Percentiles rank a stretch among this genome's conserved stretches.
phyloP scores from a whole-genome alignment of 2,888 invertebrate species.

The Stenotaenia linearis region DNA sequence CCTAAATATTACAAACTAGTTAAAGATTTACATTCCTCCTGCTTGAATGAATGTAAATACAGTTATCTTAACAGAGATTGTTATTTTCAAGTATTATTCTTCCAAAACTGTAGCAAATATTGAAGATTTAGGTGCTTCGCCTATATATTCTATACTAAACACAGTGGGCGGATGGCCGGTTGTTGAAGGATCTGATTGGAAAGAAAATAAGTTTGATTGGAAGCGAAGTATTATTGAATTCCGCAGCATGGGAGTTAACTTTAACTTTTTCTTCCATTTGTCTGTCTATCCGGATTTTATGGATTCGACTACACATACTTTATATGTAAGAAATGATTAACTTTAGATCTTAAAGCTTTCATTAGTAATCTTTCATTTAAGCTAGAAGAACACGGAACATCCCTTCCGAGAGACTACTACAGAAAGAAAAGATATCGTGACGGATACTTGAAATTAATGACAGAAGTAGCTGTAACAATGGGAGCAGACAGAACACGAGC shows the following conservation, averaged over 20 bases:
- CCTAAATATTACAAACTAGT: neutral
- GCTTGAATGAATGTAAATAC: neutral
- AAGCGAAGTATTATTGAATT: neutral
- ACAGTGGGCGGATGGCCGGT: neutral
- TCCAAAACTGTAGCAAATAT: neutral
- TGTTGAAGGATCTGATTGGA: neutral
- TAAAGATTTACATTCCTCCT: neutral
- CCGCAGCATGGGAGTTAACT: neutral
- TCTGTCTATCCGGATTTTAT: too few relatives aligned
- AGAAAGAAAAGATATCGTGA: neutral
- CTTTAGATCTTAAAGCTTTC: too few relatives aligned
- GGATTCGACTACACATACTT: too few relatives aligned
- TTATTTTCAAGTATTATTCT: too few relatives aligned
- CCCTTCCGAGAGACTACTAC: neutral
- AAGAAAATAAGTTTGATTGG: neutral
- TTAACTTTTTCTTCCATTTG: neutral
- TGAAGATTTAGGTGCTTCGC: neutral
- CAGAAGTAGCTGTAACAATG: neutral
- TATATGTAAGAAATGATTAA: too few relatives aligned
- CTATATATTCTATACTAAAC: neutral
- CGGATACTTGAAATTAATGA: neutral
- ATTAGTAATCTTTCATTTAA: too few relatives aligned
- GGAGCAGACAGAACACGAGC: neutral
- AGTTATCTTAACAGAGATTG: neutral
- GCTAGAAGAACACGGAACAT: too few relatives aligned